A percentile compares a stretch with the other conserved stretches of the same genome.
Conservation (phyloP, 1,140 invertebrate species). For the Lerema accius region DNA sequence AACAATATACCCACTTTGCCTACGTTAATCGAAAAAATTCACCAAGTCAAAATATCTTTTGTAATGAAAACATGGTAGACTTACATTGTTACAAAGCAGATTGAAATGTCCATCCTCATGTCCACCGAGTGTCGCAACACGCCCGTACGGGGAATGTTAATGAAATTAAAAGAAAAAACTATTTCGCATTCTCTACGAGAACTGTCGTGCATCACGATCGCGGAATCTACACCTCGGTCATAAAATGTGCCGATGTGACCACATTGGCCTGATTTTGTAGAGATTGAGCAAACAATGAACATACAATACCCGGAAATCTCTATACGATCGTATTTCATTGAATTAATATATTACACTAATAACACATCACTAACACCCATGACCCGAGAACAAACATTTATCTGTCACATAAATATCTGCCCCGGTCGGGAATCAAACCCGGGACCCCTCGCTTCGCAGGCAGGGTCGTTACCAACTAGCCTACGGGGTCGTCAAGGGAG, state of each 20-base stretch:
- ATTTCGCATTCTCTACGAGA: conserved; percentile 50
- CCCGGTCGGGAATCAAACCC: too few species aligned
- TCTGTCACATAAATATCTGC: too few species aligned
- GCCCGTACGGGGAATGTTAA: conserved; percentile 48
- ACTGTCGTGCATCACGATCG: conserved; percentile 41
- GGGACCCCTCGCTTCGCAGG: too few species aligned
- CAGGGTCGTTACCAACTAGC: too few species aligned
- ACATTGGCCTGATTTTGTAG: conserved; percentile 43
- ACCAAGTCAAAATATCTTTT: too few species aligned
- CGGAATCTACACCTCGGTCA: conserved; percentile 48
- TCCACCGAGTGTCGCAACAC: conserved; percentile 42
- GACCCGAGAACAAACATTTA: too few species aligned
- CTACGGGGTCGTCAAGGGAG: too few species aligned
- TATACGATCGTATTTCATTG: conserved; percentile 36
- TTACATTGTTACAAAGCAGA: conserved; percentile 6
- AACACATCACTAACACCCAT: too few species aligned
- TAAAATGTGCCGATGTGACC: conserved; percentile 40
- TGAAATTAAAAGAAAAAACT: conserved; percentile 54
- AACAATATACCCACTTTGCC: too few species aligned
- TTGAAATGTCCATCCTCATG: conserved; percentile 32
- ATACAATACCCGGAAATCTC: conserved; percentile 28
- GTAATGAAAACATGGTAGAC: too few species aligned
- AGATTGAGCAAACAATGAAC: conserved; percentile 44
- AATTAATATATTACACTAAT: too few species aligned
- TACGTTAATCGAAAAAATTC: too few species aligned